These are phyloP conservation scores for Panzeria rudis DNA, from an alignment of 2,888 invertebrate species.

Conservation along the genomic window DNA sequence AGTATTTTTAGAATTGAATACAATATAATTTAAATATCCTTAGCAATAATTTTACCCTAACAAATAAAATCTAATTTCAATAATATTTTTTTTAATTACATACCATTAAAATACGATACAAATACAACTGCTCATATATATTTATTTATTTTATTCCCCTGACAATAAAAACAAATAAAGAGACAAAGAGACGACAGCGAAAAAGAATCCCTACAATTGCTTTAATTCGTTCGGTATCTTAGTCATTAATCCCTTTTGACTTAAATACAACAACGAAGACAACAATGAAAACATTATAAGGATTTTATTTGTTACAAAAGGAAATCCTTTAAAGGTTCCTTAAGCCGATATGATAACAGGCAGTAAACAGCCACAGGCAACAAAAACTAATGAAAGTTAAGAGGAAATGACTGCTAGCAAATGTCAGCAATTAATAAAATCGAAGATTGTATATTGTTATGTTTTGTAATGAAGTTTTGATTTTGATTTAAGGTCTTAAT, in stretches of 20 bases:
- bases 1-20: background rate
- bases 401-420: slow-evolving; percentile 4
- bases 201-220: slow-evolving; percentile 48
- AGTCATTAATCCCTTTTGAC: slow-evolving; percentile 54
- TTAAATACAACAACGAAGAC: slow-evolving; percentile 1
- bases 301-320: slow-evolving; percentile 31
- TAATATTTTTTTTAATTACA: background rate
- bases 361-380: slow-evolving; percentile 33
- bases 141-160: background rate
- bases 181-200: background rate
- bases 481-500: background rate
- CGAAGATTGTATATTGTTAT: slow-evolving; percentile 28
- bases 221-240: slow-evolving; percentile 35
- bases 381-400: slow-evolving; percentile 44
- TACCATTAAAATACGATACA: background rate
- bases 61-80: background rate
- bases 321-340: slow-evolving; percentile 42
- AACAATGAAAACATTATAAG: slow-evolving; percentile 21
- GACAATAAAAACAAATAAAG: slow-evolving; percentile 1
- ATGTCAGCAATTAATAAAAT: slow-evolving; percentile 25
- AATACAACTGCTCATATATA: background rate
- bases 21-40: too few relatives aligned
- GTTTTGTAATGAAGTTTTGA: slow-evolving; percentile 6
- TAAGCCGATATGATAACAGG: slow-evolving; percentile 34
- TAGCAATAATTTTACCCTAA: background rate